Conservation (phyloP, 2,113 vertebrate species). For the Pterocles gutturalis region DNA sequence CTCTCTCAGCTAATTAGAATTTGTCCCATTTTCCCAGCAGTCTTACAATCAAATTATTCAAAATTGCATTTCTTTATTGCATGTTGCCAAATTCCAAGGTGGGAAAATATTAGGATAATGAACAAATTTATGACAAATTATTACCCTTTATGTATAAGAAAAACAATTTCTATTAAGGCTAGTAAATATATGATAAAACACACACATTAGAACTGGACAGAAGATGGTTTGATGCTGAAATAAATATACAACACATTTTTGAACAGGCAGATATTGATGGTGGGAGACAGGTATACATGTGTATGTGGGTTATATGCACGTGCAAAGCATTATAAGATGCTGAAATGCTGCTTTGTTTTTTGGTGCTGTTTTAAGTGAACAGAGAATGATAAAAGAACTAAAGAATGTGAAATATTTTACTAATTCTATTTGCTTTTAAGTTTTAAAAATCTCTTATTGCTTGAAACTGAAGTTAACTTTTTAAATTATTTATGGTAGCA, state of each 20-base stretch:
- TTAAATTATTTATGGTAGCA: constrained; percentile 81
- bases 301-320: not conserved
- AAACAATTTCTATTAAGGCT: constrained; percentile 80
- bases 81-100: constrained; percentile 68
- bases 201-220: constrained; percentile 33
- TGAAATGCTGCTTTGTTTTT: not conserved
- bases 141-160: constrained; percentile 81
- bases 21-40: constrained; percentile 22
- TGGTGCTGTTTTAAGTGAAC: not conserved
- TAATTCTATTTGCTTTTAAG: constrained; percentile 73
- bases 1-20: constrained; percentile 21
- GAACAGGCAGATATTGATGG: not conserved
- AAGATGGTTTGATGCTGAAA: not conserved
- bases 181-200: constrained; percentile 59
- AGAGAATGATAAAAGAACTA: not conserved
- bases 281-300: not conserved
- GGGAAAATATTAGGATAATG: constrained; percentile 77
- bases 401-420: constrained; percentile 59
- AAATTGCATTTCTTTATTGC: constrained; percentile 68
- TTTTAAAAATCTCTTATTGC: constrained; percentile 71
- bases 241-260: not conserved
- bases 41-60: constrained; percentile 53
- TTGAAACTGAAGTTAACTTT: constrained; percentile 78
- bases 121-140: constrained; percentile 89
- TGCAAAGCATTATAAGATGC: not conserved